Base-by-base conservation (phyloP, 1,140 invertebrate species). In the Drosophila fuyamai region DNA sequence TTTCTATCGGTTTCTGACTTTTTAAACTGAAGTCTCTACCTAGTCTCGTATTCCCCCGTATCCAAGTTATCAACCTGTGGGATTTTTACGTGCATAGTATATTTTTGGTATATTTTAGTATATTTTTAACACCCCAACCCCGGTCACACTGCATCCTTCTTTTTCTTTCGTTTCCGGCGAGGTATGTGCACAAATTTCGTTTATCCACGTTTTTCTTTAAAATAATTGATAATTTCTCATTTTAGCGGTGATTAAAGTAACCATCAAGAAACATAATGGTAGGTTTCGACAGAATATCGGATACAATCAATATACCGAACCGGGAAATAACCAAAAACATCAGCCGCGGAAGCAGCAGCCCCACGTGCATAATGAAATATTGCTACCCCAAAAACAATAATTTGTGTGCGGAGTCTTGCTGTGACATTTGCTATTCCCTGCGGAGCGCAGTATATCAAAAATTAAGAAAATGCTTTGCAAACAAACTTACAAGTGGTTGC, bases 201-300 rank as follows among this genome's bases (percentile, higher is more conserved):
- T 63, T 53, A 54, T 60, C 60, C 60, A 60, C 38, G 13, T 63
- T 60, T 43, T 43, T 12, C 27, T 18, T 2, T 23, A 60, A 63
- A 63, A 63, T 63, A 63, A 63, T 61, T 60, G 60, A 0, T 1
- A 59, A 13, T 63, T 60, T 63, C n/a, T 60, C 16, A 63, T 63
- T 63, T 63, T 63, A 63, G 60, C 60, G 29, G 60, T 61, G 60
- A 53, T 60, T 41, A 63, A 63, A 57, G 43, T 60, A 63, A 60
- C 58, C 60, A 60, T 60, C 60, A 14, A 63, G 27, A 16, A 53
- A 72, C 79, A 70, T 44, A 73, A 84, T 86, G 83, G 85, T 84
- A 59, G 54, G 60, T 63, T 35, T 6, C n/a, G 13, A 13, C 55
- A 10, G 23, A 35, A 44, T 12, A 59, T 29, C 6, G 16, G 4